A percentile compares a stretch with the other conserved stretches of the same genome.
Conservation (phyloP, 2,797 vertebrate species). For the Macrochelys suwanniensis region DNA sequence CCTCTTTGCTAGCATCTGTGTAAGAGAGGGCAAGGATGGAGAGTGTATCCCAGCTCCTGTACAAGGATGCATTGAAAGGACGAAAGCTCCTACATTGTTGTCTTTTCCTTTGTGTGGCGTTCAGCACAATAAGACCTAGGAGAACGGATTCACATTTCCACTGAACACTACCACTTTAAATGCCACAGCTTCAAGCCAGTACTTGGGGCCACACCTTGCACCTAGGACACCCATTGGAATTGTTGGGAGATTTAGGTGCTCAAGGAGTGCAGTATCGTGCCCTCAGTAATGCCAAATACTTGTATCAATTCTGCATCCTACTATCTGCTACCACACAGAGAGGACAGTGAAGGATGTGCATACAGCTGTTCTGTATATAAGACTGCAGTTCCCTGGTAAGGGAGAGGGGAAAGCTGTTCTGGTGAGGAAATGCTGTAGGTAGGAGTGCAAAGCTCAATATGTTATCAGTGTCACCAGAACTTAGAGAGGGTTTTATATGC, state of each 20-base stretch:
- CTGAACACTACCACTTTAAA: background rate
- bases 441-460: rapidly evolving
- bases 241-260: background rate
- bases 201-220: background rate
- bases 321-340: background rate
- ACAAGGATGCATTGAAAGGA: background rate
- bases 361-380: background rate
- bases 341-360: background rate
- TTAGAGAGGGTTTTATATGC: background rate
- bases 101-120: background rate
- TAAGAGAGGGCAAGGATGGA: background rate
- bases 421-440: background rate
- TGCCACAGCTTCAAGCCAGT: background rate
- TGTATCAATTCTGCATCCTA: background rate
- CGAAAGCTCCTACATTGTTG: background rate
- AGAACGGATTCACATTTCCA: background rate
- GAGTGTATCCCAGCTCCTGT: background rate
- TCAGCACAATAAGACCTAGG: background rate
- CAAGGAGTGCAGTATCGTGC: background rate
- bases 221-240: background rate
- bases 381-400: background rate
- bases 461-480: background rate
- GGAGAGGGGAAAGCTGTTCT: background rate
- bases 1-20: background rate
- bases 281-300: background rate